Evolutionary conservation across 2,888 invertebrate species (phyloP).

Genomic region (Platypus cylindrus): DNA sequence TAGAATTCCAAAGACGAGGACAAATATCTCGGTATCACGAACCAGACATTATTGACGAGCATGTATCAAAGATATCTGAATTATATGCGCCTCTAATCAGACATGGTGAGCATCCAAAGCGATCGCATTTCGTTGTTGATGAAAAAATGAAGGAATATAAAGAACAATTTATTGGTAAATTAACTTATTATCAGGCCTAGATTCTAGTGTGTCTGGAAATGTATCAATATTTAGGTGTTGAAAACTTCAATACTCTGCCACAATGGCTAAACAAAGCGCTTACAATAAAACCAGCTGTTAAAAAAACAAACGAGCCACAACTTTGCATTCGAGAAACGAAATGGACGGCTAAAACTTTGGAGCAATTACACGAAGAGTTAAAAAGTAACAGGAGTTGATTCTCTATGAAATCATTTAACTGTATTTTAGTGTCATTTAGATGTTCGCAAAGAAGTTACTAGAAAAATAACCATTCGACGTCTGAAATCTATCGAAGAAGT

Average conservation of each 20-base stretch:
- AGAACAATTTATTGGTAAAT: constrained; percentile 29
- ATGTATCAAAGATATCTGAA: constrained; percentile 47
- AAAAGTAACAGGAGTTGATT: constrained; percentile 42
- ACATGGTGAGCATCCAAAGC: constrained; percentile 52
- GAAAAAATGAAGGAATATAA: constrained; percentile 26
- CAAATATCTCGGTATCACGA: constrained; percentile 32
- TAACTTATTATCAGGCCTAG: too few relatives aligned
- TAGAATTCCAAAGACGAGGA: constrained; percentile 34
- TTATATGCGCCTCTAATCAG: constrained; percentile 50
- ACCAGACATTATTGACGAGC: constrained; percentile 37
- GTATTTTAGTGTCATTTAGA: too few relatives aligned
- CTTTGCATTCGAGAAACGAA: constrained; percentile 49
- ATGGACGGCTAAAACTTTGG: constrained; percentile 51
- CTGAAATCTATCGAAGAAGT: too few relatives aligned
- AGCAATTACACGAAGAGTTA: constrained; percentile 45
- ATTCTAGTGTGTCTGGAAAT: too few relatives aligned
- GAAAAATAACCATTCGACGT: too few relatives aligned
- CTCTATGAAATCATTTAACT: too few relatives aligned
- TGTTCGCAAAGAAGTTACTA: too few relatives aligned
- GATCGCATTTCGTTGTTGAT: constrained; percentile 42
- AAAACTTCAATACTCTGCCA: constrained; percentile 37
- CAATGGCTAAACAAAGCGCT: constrained; percentile 36
- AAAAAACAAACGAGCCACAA: constrained; percentile 27
- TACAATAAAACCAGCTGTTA: constrained; percentile 23
- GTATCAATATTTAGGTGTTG: constrained; percentile 41